These are phyloP conservation scores for Odontocolon sp. DNA, from an alignment of 2,888 invertebrate genomes.

Conservation along the genomic window DNA sequence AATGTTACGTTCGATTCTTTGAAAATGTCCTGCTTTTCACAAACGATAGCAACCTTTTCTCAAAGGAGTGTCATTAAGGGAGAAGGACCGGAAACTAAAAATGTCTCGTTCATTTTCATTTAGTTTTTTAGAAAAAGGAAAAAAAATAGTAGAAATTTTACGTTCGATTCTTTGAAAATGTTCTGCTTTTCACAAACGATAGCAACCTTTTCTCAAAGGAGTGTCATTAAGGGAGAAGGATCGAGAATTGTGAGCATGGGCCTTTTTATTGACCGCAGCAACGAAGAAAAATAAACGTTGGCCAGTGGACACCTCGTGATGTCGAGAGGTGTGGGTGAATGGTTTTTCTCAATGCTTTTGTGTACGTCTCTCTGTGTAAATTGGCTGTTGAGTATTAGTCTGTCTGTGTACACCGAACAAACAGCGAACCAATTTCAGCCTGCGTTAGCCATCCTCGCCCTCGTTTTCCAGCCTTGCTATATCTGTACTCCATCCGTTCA, in stretches of 20 bases:
- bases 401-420: constrained; percentile 56
- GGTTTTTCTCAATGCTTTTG: no score
- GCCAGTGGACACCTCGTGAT: constrained; percentile 1
- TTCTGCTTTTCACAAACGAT: no score
- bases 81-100: background rate
- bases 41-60: background rate
- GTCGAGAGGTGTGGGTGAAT: background rate
- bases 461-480: constrained; percentile 49
- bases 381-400: constrained; percentile 35
- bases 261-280: constrained; percentile 25
- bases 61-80: background rate
- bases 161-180: no score
- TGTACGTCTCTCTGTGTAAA: background rate
- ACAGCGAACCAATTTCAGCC: constrained; percentile 59
- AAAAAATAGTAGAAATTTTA: no score
- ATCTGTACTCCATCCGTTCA: constrained; percentile 14
- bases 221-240: background rate
- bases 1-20: no score
- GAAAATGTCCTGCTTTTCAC: no score
- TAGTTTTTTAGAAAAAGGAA: no score
- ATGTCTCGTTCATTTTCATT: no score
- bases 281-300: constrained; percentile 22
- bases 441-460: constrained; percentile 38
- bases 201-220: background rate
- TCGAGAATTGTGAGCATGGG: background rate